phyloP scores from a whole-genome alignment of 2,797 vertebrate genomes.

The Phrynocephalus vlangalii region DNA sequence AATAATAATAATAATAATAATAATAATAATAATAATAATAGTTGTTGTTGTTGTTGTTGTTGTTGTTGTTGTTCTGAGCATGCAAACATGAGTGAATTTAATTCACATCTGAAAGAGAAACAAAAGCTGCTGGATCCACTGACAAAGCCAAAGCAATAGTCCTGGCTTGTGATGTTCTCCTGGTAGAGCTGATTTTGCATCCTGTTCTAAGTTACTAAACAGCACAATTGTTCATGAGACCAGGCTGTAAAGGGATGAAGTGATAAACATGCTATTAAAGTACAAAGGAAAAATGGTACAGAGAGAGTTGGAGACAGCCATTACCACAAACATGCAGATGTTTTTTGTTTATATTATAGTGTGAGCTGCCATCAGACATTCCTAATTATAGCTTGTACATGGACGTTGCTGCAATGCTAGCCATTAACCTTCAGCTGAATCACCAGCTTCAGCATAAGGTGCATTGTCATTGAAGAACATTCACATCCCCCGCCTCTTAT shows the following conservation, averaged over 20 bases:
- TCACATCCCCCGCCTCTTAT: slow-evolving; percentile 5
- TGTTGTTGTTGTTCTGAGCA: too few species aligned
- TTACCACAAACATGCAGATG: slow-evolving; percentile 62
- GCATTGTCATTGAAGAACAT: slow-evolving; percentile 48
- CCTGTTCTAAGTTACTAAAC: background rate
- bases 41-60: too few species aligned
- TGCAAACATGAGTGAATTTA: too few species aligned
- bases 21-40: too few species aligned
- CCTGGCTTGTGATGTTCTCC: too few species aligned
- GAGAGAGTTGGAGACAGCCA: slow-evolving; percentile 51
- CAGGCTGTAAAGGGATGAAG: background rate
- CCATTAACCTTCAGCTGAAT: slow-evolving; percentile 71
- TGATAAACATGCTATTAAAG: slow-evolving; percentile 55
- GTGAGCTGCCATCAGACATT: slow-evolving; percentile 57
- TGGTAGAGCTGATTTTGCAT: background rate
- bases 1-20: too few species aligned
- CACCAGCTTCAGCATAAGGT: slow-evolving; percentile 55
- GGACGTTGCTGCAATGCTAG: slow-evolving; percentile 53
- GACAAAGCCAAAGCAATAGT: background rate
- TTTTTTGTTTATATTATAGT: slow-evolving; percentile 59
- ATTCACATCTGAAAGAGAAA: too few species aligned
- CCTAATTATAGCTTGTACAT: slow-evolving; percentile 58
- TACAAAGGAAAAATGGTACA: slow-evolving; percentile 20
- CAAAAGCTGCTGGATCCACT: background rate
- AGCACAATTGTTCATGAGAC: background rate